Conservation (phyloP, 1,140 invertebrate species). For the Gonioctena quinquepunctata region DNA sequence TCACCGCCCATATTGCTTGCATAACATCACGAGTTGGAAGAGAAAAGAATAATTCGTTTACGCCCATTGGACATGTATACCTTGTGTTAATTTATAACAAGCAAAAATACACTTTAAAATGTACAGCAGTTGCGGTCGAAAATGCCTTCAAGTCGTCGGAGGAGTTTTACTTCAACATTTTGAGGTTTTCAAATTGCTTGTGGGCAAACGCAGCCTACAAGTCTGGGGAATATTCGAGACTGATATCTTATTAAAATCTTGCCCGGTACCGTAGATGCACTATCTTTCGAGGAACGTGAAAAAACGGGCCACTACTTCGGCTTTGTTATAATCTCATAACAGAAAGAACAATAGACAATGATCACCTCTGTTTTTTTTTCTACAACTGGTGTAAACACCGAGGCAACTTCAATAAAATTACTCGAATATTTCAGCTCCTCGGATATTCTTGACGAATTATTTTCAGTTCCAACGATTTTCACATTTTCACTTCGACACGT, state of each 20-base stretch:
- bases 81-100: constrained; percentile 52
- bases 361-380: too few species aligned
- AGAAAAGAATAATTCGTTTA: constrained; percentile 56
- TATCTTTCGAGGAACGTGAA: constrained; percentile 6
- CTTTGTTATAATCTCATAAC: neutral
- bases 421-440: too few species aligned
- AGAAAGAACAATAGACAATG: too few species aligned
- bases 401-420: too few species aligned
- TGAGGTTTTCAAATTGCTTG: constrained; percentile 47
- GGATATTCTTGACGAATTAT: too few species aligned
- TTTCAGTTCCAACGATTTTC: too few species aligned
- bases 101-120: constrained; percentile 49
- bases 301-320: neutral
- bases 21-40: constrained; percentile 55
- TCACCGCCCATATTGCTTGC: constrained; percentile 54
- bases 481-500: too few species aligned
- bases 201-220: constrained; percentile 42
- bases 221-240: constrained; percentile 24
- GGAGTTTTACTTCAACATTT: constrained; percentile 34
- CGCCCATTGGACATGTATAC: constrained; percentile 56
- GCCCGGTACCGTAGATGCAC: neutral
- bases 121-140: neutral
- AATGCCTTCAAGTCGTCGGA: neutral
- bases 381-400: too few species aligned
- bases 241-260: constrained; percentile 21